phyloP scores from a whole-genome alignment of 1,140 invertebrate species.

The Frieseomelitta varia region DNA sequence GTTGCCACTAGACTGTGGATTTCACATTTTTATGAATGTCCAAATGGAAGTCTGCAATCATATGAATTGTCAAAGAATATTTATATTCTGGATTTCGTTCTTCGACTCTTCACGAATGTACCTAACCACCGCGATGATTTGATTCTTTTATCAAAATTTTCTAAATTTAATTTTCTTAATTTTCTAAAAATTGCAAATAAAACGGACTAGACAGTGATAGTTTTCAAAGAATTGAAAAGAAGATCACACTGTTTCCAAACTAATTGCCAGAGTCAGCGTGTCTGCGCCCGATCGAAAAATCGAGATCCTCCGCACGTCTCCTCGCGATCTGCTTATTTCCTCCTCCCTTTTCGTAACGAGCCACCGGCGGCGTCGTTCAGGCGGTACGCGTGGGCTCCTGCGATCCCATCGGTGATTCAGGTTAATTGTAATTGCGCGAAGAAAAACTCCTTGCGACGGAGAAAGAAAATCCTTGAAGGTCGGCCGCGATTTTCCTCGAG shows the following conservation, averaged over 20 bases:
- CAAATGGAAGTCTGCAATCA: no score
- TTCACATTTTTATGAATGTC: no score
- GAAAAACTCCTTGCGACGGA: constrained; percentile 9
- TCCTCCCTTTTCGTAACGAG: not conserved
- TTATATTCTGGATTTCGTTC: no score
- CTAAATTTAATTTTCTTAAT: no score
- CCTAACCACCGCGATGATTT: no score
- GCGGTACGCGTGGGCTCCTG: constrained; percentile 30
- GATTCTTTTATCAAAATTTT: no score
- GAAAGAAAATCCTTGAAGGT: constrained; percentile 13
- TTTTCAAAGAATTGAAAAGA: no score
- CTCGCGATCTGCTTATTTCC: constrained; percentile 14
- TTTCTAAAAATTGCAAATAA: no score
- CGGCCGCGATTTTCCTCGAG: not conserved
- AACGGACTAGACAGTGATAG: no score
- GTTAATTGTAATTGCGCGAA: constrained; percentile 30
- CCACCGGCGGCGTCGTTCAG: constrained; percentile 4
- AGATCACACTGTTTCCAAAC: not conserved
- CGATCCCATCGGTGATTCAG: constrained; percentile 31
- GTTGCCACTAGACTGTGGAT: no score
- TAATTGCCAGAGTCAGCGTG: not conserved
- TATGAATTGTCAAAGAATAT: no score
- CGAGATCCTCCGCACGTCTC: not conserved
- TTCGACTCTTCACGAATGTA: no score
- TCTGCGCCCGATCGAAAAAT: not conserved